Evolutionary conservation across 1,140 invertebrate species (phyloP).

Genomic region (Marisa cornuarietis): DNA sequence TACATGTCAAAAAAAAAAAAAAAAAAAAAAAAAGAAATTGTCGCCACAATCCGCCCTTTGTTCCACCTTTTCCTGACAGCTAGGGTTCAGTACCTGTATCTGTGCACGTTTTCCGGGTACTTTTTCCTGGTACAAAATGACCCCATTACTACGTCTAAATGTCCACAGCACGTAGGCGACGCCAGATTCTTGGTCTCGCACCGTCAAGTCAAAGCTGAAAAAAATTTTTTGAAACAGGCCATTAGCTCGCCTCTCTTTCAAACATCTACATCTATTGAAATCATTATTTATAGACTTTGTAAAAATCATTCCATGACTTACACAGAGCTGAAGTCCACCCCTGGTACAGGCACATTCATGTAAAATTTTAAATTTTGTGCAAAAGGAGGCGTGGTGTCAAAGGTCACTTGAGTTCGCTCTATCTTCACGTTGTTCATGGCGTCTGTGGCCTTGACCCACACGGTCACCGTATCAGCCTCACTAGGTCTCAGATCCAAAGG

Average conservation of each 20-base stretch:
- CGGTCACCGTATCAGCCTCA: slow-evolving; percentile 22
- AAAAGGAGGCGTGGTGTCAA: slow-evolving; percentile 27
- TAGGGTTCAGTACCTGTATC: background rate
- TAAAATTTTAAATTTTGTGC: slow-evolving; percentile 1
- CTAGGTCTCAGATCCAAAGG: background rate
- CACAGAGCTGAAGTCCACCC: slow-evolving; percentile 11
- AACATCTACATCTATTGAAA: no score
- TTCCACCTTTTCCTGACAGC: no score
- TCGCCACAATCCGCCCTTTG: no score
- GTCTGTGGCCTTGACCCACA: slow-evolving; percentile 39
- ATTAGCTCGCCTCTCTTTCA: no score
- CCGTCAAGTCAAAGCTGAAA: background rate
- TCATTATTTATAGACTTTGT: no score
- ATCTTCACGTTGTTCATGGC: slow-evolving; percentile 26
- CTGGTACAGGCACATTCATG: slow-evolving; percentile 4
- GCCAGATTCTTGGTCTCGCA: background rate
- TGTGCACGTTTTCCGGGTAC: background rate
- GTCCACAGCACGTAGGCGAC: slow-evolving; percentile 8
- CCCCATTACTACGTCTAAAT: background rate
- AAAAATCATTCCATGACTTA: background rate
- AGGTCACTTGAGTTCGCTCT: slow-evolving; percentile 23
- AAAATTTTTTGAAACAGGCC: background rate
- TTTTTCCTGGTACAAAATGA: background rate
- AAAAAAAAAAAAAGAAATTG: no score
- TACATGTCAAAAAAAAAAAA: background rate